phyloP scores from a whole-genome alignment of 2,888 invertebrate species.

The Mesorhabditis sp. region DNA sequence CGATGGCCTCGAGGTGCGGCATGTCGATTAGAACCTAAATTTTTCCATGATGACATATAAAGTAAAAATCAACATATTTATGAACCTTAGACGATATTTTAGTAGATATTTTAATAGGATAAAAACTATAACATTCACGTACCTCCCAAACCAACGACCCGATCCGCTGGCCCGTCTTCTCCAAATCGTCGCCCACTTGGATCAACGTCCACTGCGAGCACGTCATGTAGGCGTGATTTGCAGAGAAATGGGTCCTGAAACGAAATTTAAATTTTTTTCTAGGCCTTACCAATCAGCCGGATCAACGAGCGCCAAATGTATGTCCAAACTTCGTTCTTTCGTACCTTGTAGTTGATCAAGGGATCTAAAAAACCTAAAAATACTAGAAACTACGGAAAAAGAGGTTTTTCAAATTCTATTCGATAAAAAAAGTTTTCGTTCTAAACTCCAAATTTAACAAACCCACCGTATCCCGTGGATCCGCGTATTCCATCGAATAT shows the following conservation, averaged over 20 bases:
- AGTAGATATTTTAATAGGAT: background rate
- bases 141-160: slow-evolving; percentile 11
- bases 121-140: background rate
- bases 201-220: slow-evolving; percentile 8
- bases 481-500: slow-evolving; percentile 3
- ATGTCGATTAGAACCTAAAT: slow-evolving; percentile 29
- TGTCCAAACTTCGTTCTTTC: background rate
- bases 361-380: no score
- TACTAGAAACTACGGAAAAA: background rate
- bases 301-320: background rate
- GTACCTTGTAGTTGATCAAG: background rate
- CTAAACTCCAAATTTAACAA: no score
- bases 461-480: background rate
- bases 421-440: no score
- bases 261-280: no score
- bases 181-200: slow-evolving; percentile 10
- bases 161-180: slow-evolving; percentile 15
- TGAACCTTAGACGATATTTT: no score
- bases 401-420: background rate
- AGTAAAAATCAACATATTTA: background rate
- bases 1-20: slow-evolving; percentile 41
- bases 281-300: background rate
- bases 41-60: background rate
- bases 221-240: background rate
- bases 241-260: slow-evolving; percentile 2